Percentiles rank a stretch among this genome's conserved stretches.
These are phyloP conservation scores for Nephrotoma guestfalica DNA, from an alignment of 2,888 invertebrate genomes.

Conservation along the genomic window DNA sequence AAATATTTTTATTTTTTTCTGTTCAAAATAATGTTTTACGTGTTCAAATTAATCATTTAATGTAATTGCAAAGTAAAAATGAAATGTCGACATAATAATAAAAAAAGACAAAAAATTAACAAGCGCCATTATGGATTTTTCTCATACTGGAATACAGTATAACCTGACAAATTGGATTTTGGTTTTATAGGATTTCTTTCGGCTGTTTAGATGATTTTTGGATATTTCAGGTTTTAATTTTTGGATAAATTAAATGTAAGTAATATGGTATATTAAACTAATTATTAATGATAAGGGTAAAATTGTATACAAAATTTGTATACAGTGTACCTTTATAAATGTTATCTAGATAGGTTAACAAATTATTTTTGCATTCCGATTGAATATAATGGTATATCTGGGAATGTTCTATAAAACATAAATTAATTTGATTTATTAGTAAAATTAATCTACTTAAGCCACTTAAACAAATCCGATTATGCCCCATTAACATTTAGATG, in stretches of 20 bases:
- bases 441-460: too few relatives aligned
- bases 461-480: too few relatives aligned
- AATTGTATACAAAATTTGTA: too few relatives aligned
- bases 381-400: too few relatives aligned
- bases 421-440: too few relatives aligned
- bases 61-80: not conserved
- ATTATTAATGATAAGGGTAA: not conserved
- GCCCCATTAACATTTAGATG: too few relatives aligned
- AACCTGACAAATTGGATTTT: not conserved
- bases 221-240: not conserved
- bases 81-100: not conserved
- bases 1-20: not conserved
- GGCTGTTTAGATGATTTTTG: not conserved
- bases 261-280: not conserved
- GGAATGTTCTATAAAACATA: too few relatives aligned
- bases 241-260: not conserved
- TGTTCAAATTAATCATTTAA: not conserved
- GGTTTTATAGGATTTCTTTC: not conserved
- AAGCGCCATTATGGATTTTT: not conserved
- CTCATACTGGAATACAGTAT: not conserved
- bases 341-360: too few relatives aligned
- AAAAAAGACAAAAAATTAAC: not conserved
- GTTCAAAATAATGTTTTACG: not conserved
- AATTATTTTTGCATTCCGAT: too few relatives aligned
- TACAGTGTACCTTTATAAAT: too few relatives aligned